phyloP scores from a whole-genome alignment of 2,888 invertebrate species.

The Pristionchus maxplancki region DNA sequence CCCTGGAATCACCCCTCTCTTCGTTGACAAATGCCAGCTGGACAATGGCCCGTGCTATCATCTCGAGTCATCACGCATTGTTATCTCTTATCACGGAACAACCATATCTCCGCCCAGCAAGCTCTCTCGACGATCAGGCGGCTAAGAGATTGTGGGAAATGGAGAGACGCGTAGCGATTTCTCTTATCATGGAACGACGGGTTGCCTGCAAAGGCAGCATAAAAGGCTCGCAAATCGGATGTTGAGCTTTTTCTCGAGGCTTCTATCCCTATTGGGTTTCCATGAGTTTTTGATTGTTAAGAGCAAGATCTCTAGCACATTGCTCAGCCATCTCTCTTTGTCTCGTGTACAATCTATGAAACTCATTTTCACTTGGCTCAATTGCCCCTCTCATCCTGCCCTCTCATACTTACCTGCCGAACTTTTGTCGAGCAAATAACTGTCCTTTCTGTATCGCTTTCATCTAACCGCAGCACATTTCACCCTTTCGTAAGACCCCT shows the following conservation, averaged over 20 bases:
- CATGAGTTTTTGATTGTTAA: neutral
- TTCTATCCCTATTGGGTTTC: neutral
- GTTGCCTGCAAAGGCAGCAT: neutral
- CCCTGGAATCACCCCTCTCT: neutral
- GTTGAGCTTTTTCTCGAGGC: neutral
- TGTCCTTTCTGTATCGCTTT: too few species aligned
- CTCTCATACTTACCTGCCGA: too few species aligned
- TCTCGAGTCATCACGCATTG: too few species aligned
- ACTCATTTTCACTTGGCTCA: neutral
- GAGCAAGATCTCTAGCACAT: too few species aligned
- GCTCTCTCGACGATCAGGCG: neutral
- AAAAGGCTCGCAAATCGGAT: neutral
- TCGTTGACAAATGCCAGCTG: constrained; percentile 33
- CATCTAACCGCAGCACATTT: too few species aligned
- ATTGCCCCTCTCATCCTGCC: neutral
- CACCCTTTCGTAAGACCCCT: too few species aligned
- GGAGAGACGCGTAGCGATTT: too few species aligned
- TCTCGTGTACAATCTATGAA: neutral
- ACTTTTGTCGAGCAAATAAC: too few species aligned
- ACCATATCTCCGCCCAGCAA: neutral
- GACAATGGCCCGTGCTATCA: constrained; percentile 21
- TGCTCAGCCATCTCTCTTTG: neutral
- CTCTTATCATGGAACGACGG: neutral
- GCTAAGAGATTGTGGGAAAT: too few species aligned
- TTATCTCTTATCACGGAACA: neutral